phyloP scores from a whole-genome alignment of 2,797 vertebrate genomes.

The Argya squamiceps region DNA sequence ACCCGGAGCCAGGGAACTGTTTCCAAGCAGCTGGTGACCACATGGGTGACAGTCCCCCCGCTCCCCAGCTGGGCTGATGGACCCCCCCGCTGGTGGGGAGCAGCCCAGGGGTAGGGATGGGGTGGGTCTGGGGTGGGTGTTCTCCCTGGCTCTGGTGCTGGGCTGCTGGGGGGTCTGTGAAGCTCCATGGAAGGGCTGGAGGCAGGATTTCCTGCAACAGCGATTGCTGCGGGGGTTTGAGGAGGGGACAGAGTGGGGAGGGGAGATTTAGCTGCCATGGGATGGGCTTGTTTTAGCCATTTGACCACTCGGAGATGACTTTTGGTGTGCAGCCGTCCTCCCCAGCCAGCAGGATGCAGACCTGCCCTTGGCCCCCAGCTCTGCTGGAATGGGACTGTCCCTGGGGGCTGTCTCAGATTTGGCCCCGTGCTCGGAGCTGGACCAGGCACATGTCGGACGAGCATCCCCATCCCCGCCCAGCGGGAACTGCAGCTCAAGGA shows the following conservation, averaged over 20 bases:
- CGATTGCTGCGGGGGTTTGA: neutral
- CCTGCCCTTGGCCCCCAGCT: neutral
- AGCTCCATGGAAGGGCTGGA: neutral
- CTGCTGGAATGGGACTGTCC: neutral
- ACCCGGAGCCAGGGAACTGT: constrained; percentile 32
- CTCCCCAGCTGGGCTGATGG: neutral
- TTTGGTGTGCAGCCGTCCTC: neutral
- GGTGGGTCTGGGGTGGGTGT: neutral
- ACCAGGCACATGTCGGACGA: accelerated
- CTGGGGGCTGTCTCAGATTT: neutral
- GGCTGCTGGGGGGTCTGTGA: neutral
- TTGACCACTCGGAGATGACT: neutral
- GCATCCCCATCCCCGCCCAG: neutral
- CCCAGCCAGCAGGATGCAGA: neutral
- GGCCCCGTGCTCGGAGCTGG: neutral
- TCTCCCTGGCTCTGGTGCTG: neutral
- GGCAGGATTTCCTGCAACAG: neutral
- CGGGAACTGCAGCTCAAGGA: neutral
- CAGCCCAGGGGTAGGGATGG: neutral
- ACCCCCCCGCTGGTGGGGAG: neutral
- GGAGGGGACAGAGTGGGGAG: neutral
- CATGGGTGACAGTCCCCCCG: neutral
- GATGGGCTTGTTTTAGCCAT: neutral
- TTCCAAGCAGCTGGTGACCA: constrained; percentile 69
- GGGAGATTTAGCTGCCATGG: neutral